These are phyloP conservation scores for Lepidochrysops patricia DNA, from an alignment of 2,888 invertebrate genomes.

Conservation along the genomic window DNA sequence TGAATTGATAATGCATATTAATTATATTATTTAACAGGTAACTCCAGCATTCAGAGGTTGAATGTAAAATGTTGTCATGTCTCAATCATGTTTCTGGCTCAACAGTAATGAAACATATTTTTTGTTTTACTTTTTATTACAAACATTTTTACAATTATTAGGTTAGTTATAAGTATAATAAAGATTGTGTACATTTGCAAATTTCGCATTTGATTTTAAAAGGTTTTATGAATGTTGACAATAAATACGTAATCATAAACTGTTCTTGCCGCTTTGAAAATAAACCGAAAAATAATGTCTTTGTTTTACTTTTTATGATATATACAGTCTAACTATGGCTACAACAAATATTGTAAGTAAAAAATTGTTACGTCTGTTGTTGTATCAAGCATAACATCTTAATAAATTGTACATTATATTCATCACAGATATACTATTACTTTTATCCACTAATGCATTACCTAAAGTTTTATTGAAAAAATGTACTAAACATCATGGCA, in stretches of 20 bases:
- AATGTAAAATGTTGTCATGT: neutral
- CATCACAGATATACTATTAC: neutral
- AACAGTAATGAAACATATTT: slow-evolving; percentile 2
- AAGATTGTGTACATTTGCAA: neutral
- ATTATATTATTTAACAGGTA: neutral
- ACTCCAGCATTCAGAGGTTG: neutral
- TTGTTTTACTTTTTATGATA: neutral
- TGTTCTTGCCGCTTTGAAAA: neutral
- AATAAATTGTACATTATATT: neutral
- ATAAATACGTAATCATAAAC: neutral
- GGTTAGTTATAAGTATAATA: neutral
- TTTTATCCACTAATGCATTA: neutral
- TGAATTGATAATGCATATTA: neutral
- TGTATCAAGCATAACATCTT: no score
- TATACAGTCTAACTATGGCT: no score
- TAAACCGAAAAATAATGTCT: neutral
- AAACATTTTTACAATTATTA: neutral
- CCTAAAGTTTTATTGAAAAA: neutral
- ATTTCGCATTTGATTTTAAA: neutral
- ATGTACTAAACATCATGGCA: neutral
- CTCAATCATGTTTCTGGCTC: neutral
- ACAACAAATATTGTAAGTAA: no score
- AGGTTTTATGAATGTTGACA: neutral
- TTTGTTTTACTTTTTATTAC: slow-evolving; percentile 2
- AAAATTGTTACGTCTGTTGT: no score